Conservation (phyloP, 2,797 vertebrate species). For the Bryconaethiops microstoma region DNA sequence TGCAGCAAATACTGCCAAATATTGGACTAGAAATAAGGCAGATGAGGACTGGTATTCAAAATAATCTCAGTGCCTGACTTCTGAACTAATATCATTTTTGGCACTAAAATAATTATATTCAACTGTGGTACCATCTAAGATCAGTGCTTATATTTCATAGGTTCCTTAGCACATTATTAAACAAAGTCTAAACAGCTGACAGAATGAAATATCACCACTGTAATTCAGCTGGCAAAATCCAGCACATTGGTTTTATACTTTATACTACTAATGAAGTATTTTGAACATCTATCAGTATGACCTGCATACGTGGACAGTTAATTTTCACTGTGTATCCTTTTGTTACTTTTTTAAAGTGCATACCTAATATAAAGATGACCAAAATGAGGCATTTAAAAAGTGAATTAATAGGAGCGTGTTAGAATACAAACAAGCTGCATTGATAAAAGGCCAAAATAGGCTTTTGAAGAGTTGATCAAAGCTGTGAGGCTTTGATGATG, state of each 20-base stretch:
- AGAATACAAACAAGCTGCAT: conserved; percentile 44
- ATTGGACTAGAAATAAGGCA: too few relatives aligned
- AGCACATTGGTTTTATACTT: conserved; percentile 4
- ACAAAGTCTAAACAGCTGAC: conserved; percentile 11
- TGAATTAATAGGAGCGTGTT: conserved; percentile 53
- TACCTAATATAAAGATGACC: neutral
- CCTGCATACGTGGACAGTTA: neutral
- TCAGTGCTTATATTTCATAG: too few relatives aligned
- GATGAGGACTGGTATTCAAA: too few relatives aligned
- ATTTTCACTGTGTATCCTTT: neutral
- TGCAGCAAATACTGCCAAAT: too few relatives aligned
- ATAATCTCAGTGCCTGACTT: too few relatives aligned
- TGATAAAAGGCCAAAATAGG: conserved; percentile 54
- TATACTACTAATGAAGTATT: neutral
- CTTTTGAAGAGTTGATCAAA: conserved; percentile 67
- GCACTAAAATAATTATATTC: neutral
- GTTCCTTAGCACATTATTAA: too few relatives aligned
- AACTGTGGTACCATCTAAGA: too few relatives aligned
- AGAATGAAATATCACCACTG: neutral
- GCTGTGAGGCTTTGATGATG: conserved; percentile 58
- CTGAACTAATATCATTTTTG: neutral
- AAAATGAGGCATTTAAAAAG: neutral
- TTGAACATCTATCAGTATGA: conserved; percentile 11
- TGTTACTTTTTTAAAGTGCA: conserved; percentile 16
- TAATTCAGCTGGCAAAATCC: conserved; percentile 12